Evolutionary conservation across 2,113 vertebrate species (phyloP), one percentile per base, ranked within the genome.

Genomic region (Aphelocoma coerulescens): DNA sequence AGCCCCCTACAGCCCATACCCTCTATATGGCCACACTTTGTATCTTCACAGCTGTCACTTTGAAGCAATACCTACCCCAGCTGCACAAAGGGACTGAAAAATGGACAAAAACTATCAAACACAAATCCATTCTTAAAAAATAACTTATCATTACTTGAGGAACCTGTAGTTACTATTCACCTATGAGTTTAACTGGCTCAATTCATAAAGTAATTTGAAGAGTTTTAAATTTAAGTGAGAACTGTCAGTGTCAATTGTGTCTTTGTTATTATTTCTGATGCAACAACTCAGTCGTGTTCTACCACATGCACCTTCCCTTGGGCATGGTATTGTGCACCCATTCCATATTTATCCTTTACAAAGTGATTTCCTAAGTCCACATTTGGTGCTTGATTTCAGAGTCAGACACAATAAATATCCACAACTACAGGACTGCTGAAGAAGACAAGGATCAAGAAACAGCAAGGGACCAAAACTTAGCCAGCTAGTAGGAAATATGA

Each of bases 1-100:
- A 23, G 16, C 32, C 10, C 10, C 2, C 26, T 58, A 3, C n/a
- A 13, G 13, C 17, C 6, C n/a, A 24, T 35, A 41, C 0, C 1
- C 7, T 67, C 43, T 63, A 15, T 10, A 7, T 23, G 81, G 20
- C 8, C 55, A 39, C 39, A 73, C 5, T 76, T 66, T 22, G 5
- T 28, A 23, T 69, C 18, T 80, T 89, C 33, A 72, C 27, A 68
- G 11, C 5, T 72, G 52, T 48, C 18, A 12, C 41, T 69, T 63
- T 28, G 28, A 82, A 85, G 15, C 10, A 43, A 10, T 44, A 65
- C 10, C 30, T 81, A 35, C 5, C 3, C 10, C 20, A 81, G 14
- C 11, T 67, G 11, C 66, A 58, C 28, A 74, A 88, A 66, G 5
- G 9, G 35, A 39, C 30, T 43, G 46, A 58, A 67, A 74, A 85